phyloP scores from a whole-genome alignment of 2,113 vertebrate genomes.

The Scartelaos histophorus region DNA sequence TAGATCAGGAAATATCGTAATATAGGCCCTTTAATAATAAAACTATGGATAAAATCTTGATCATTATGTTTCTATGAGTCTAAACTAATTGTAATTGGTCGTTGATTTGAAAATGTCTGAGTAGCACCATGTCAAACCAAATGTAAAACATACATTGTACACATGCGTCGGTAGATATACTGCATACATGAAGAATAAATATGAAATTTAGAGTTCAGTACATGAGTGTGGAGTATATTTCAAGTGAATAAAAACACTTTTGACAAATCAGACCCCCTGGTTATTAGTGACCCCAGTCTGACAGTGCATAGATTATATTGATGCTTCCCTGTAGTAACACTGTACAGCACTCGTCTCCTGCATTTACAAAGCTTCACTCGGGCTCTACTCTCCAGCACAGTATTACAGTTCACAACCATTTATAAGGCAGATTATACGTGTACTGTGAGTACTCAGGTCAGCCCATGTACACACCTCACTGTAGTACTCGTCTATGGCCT shows the following conservation, averaged over 20 bases:
- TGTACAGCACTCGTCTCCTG: constrained; percentile 45
- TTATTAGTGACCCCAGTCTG: constrained; percentile 10
- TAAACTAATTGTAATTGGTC: constrained; percentile 43
- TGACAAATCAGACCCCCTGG: constrained; percentile 20
- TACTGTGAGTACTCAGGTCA: constrained; percentile 37
- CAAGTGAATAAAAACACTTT: constrained; percentile 48
- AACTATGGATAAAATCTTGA: background rate
- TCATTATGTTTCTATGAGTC: constrained; percentile 21
- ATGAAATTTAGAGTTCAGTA: constrained; percentile 47
- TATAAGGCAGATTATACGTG: constrained; percentile 69
- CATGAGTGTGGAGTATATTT: constrained; percentile 61
- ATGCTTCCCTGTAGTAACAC: constrained; percentile 49
- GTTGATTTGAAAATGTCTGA: constrained; percentile 50
- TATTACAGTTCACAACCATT: constrained; percentile 82
- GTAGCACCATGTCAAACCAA: constrained; percentile 76
- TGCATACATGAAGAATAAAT: constrained; percentile 51
- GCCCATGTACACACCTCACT: constrained; percentile 35
- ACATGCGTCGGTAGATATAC: constrained; percentile 66
- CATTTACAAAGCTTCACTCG: constrained; percentile 64
- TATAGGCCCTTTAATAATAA: too few species aligned
- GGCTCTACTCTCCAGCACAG: constrained; percentile 67
- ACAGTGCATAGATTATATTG: constrained; percentile 62
- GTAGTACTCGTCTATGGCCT: constrained; percentile 51
- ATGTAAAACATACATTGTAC: constrained; percentile 45
- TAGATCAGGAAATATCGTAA: too few species aligned